A percentile compares a stretch with the other conserved stretches of the same genome.
Evolutionary conservation across 2,797 vertebrate species (phyloP).

Genomic region (Hydrophis major): DNA sequence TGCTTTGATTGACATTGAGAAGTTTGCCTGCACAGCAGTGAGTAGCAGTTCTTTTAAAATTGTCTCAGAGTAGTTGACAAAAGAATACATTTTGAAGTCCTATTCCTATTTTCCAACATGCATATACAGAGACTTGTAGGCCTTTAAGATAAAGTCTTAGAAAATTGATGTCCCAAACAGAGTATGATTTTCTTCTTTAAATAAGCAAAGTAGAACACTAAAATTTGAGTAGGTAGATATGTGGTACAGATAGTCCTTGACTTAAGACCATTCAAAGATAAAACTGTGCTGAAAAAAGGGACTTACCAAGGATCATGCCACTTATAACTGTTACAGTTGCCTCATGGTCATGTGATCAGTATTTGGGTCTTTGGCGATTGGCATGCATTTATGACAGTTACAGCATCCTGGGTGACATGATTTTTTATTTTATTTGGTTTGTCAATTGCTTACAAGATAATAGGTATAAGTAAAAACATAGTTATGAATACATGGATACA

Average conservation of each 20-base stretch:
- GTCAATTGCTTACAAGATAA: too few relatives aligned
- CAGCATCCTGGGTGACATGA: neutral
- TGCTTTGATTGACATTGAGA: conserved; percentile 45
- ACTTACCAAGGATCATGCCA: neutral
- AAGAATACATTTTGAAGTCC: conserved; percentile 8
- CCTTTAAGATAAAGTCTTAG: rapidly evolving
- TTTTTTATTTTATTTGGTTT: too few relatives aligned
- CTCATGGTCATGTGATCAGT: neutral
- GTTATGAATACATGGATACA: too few relatives aligned
- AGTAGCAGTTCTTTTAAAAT: neutral
- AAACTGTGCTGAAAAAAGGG: neutral
- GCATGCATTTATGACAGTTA: neutral
- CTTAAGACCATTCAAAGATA: neutral
- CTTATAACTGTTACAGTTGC: neutral
- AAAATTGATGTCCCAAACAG: neutral
- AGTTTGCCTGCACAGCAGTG: conserved; percentile 18
- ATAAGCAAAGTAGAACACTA: neutral
- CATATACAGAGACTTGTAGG: neutral
- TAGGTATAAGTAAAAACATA: too few relatives aligned
- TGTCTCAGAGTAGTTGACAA: neutral
- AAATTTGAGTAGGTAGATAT: neutral
- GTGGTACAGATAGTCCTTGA: neutral
- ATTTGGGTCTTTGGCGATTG: neutral
- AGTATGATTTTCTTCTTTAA: neutral
- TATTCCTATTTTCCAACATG: neutral